Evolutionary conservation across 1,140 invertebrate genomes (phyloP).

Genomic region (Drosophila biarmipes): DNA sequence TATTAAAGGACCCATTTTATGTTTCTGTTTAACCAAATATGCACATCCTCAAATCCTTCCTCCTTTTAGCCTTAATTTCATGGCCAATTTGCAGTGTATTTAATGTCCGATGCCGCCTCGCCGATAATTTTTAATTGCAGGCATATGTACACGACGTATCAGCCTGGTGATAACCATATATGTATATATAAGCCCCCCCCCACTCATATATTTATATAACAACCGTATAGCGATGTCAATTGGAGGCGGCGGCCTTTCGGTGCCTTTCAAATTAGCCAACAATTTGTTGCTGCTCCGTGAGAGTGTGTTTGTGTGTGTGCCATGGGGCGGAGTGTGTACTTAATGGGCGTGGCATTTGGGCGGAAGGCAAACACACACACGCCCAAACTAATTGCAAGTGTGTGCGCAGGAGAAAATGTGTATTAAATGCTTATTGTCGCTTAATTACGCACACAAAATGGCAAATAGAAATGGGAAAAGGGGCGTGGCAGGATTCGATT

Average conservation of each 20-base stretch:
- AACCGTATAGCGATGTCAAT: conserved; percentile 27
- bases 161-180: conserved; percentile 8
- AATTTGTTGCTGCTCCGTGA: conserved; percentile 65
- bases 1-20: background rate
- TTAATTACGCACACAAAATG: conserved; percentile 72
- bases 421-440: conserved; percentile 83
- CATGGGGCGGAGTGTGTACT: conserved; percentile 43
- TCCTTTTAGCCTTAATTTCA: conserved; percentile 3
- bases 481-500: conserved; percentile 31
- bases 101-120: conserved; percentile 61
- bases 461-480: conserved; percentile 35
- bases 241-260: conserved; percentile 32
- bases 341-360: conserved; percentile 73
- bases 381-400: conserved; percentile 62
- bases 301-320: conserved; percentile 13
- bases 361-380: conserved; percentile 43
- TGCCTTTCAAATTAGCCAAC: conserved; percentile 74
- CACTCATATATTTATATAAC: conserved; percentile 22
- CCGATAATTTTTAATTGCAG: conserved; percentile 76
- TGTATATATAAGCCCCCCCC: conserved; percentile 2
- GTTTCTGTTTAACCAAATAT: background rate
- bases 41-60: too few species aligned
- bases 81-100: conserved; percentile 57
- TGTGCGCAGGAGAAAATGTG: conserved; percentile 58
- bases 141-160: conserved; percentile 10